phyloP scores from a whole-genome alignment of 2,888 invertebrate species.

The Amblyteles armatorius region DNA sequence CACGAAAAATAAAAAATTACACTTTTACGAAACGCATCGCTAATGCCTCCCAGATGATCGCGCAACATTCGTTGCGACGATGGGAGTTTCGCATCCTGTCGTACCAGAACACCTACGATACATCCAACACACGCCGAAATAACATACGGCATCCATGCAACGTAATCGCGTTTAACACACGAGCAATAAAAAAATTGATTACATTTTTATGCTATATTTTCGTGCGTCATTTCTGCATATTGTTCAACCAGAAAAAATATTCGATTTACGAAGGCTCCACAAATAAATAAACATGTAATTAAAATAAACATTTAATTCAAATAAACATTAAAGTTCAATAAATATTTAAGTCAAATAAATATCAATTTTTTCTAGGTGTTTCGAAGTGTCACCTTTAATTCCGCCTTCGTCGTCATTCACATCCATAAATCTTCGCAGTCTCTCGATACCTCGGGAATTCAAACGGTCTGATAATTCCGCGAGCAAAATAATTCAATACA shows the following conservation, averaged over 20 bases:
- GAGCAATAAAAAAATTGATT: too few species aligned
- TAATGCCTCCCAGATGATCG: constrained; percentile 38
- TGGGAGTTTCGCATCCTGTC: constrained; percentile 46
- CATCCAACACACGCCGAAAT: constrained; percentile 24
- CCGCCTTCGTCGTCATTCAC: background rate
- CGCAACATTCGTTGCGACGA: constrained; percentile 41
- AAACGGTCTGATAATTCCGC: background rate
- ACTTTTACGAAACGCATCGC: constrained; percentile 20
- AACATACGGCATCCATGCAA: too few species aligned
- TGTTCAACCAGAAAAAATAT: background rate
- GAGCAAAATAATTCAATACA: constrained; percentile 5
- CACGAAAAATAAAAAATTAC: constrained; percentile 21
- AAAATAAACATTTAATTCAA: too few species aligned
- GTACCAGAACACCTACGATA: constrained; percentile 49
- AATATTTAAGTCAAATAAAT: too few species aligned
- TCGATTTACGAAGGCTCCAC: too few species aligned
- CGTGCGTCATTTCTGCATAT: background rate
- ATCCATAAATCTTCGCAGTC: background rate
- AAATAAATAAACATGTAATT: too few species aligned
- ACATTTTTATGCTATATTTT: too few species aligned
- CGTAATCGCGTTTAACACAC: too few species aligned
- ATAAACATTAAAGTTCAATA: too few species aligned
- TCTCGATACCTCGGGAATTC: background rate
- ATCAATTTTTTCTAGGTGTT: too few species aligned
- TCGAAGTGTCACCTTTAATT: too few species aligned